A percentile compares a stretch with the other conserved stretches of the same genome.
Evolutionary conservation across 2,113 vertebrate genomes (phyloP).

Genomic region (Oncorhynchus nerka): DNA sequence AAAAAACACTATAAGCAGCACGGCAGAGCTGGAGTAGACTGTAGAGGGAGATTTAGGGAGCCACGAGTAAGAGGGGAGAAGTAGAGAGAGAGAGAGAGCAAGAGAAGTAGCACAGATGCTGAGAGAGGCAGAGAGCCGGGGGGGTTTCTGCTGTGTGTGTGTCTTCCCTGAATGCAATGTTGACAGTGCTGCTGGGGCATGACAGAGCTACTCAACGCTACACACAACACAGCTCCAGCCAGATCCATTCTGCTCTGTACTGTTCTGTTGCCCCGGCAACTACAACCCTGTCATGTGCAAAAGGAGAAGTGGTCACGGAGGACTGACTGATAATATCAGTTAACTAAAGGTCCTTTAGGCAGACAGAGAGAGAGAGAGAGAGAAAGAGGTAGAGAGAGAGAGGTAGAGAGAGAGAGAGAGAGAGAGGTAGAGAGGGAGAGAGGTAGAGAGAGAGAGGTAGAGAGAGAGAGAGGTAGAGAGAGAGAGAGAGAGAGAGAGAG

Average conservation of each 20-base stretch:
- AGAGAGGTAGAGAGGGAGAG: too few species aligned
- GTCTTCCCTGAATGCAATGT: slow-evolving; percentile 36
- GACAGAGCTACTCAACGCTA: slow-evolving; percentile 20
- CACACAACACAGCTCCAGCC: slow-evolving; percentile 33
- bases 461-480: too few species aligned
- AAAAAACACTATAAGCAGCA: too few species aligned
- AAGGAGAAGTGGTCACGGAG: not conserved
- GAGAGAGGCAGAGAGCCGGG: slow-evolving; percentile 29
- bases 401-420: rapidly evolving
- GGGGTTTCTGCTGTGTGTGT: not conserved
- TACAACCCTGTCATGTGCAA: not conserved
- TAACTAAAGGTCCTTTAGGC: not conserved
- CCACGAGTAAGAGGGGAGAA: too few species aligned
- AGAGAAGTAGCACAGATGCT: slow-evolving; percentile 41
- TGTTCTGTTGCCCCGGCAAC: slow-evolving; percentile 74
- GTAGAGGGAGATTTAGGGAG: slow-evolving; percentile 22
- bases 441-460: too few species aligned
- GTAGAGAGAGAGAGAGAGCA: not conserved
- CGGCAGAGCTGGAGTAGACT: slow-evolving; percentile 35
- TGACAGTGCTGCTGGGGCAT: slow-evolving; percentile 27
- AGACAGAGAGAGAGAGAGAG: not conserved
- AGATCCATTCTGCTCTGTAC: slow-evolving; percentile 40
- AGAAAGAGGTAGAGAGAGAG: too few species aligned
- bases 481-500: too few species aligned
- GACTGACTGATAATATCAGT: not conserved